phyloP scores from a whole-genome alignment of 2,888 invertebrate species.

The Nephrotoma flavescens region DNA sequence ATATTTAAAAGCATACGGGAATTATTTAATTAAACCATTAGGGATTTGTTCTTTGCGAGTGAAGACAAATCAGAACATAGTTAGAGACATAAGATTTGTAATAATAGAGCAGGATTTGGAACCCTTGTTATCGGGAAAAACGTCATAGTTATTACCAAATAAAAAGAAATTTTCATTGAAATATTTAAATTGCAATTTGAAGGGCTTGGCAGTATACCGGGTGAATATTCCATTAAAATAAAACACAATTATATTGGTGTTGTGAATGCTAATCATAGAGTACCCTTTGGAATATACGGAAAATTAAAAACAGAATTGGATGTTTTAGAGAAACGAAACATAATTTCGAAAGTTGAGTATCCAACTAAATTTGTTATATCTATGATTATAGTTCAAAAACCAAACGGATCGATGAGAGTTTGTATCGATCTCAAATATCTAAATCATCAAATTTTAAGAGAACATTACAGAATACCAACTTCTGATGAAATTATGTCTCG shows the following conservation, averaged over 20 bases:
- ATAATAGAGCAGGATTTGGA: neutral
- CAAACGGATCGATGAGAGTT: slow-evolving; percentile 13
- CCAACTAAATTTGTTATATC: slow-evolving; percentile 16
- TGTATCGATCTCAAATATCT: slow-evolving; percentile 17
- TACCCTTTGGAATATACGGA: neutral
- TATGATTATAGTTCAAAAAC: slow-evolving; percentile 15
- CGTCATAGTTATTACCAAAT: neutral
- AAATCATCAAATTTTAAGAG: slow-evolving; percentile 16
- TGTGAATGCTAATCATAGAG: neutral
- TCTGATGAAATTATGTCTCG: neutral
- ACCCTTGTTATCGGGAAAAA: neutral
- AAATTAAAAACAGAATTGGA: neutral
- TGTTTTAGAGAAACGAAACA: slow-evolving; percentile 9
- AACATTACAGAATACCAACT: slow-evolving; percentile 16
- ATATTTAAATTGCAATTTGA: too few relatives aligned
- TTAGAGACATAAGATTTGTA: neutral
- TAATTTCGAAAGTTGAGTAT: slow-evolving; percentile 14
- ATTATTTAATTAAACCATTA: too few relatives aligned
- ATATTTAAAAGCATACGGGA: too few relatives aligned
- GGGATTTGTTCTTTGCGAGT: too few relatives aligned
- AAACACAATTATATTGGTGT: neutral
- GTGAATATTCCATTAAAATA: neutral
- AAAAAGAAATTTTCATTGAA: neutral
- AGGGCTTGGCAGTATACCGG: too few relatives aligned
- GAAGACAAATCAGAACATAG: too few relatives aligned